Conservation (phyloP, 2,888 invertebrate species). For the Unio pictorum region DNA sequence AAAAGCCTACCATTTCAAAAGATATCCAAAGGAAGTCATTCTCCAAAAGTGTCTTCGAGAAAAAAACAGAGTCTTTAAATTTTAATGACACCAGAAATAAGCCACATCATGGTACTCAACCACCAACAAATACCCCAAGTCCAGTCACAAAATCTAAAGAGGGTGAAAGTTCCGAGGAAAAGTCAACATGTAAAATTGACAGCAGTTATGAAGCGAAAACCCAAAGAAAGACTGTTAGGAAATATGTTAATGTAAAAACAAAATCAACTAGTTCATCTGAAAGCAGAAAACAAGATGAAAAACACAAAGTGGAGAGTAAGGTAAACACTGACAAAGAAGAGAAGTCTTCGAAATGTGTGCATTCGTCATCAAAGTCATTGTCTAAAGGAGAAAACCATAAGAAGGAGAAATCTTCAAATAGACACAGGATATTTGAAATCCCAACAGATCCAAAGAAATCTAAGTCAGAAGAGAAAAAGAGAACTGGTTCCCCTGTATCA, state of each 20-base stretch:
- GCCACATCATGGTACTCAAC: not conserved
- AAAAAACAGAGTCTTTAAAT: not conserved
- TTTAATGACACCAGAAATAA: constrained; percentile 1
- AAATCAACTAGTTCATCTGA: not conserved
- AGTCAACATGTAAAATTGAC: constrained; percentile 1
- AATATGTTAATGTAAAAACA: not conserved
- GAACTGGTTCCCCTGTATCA: too few relatives aligned
- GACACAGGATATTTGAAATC: constrained; percentile 1
- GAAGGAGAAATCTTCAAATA: not conserved
- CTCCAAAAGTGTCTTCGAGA: constrained; percentile 3
- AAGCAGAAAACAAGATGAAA: constrained; percentile 11
- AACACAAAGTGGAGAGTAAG: constrained; percentile 9
- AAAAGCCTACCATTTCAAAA: constrained; percentile 11
- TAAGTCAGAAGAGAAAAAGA: too few relatives aligned
- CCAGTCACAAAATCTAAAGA: not conserved
- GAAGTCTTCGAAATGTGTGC: constrained; percentile 3
- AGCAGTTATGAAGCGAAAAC: not conserved
- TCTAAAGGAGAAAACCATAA: constrained; percentile 5
- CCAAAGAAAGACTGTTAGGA: too few relatives aligned
- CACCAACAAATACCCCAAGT: too few relatives aligned
- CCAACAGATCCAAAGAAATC: not conserved
- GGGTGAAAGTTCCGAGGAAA: not conserved
- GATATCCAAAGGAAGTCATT: not conserved
- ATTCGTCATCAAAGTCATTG: constrained; percentile 5
- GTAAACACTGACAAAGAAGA: constrained; percentile 7